Base-by-base conservation (phyloP, 1,140 invertebrate species). In the Caenorhabditis briggsae region DNA sequence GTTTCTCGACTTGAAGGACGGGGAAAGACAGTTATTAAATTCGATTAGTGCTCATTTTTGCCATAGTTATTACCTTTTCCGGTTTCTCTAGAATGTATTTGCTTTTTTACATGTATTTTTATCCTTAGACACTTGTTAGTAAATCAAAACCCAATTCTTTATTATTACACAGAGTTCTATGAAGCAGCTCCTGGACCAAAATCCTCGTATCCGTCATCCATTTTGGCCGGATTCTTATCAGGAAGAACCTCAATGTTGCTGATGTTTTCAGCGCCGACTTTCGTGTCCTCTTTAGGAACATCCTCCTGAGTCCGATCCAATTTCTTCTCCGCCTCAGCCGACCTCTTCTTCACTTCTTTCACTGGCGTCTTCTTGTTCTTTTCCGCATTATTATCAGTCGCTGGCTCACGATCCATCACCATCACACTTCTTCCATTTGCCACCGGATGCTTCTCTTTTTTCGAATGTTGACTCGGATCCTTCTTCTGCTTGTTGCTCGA, bases 21-120 rank as follows among this genome's bases (percentile, higher is more conserved):
- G 90, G 96, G 96, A 46, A 97, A 96, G 94, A 93, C 95, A 88
- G 94, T 96, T 14, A 93, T 96, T 65, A 93, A 93, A 48, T 90
- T 94, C 82, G 87, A 90, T 53, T 70, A 46, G n/a, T 11, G 9
- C 8, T 61, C 9, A 9, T 25, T 70, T 46, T 41, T 64, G 64
- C 14, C 64, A 70, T 46, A 70, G 46, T 64, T 70, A 25, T 46
- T 46, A 5, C 12, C 1, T 41, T 25, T 46, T 46, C 64, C 64
- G 41, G 43, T 48, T 70, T 50, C 23, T 46, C 18, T 33, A 46
- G 5, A 78, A 9, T 18, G 9, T 70, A 46, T 46, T 18, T 70
- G 16, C 18, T 16, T 46, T 1, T 46, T 5, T 23, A 25, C 0
- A 33, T 25, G n/a, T 20, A 25, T 25, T 61, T 33, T 33, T 25